Conservation (phyloP, 2,113 vertebrate species). For the Tyto alba region DNA sequence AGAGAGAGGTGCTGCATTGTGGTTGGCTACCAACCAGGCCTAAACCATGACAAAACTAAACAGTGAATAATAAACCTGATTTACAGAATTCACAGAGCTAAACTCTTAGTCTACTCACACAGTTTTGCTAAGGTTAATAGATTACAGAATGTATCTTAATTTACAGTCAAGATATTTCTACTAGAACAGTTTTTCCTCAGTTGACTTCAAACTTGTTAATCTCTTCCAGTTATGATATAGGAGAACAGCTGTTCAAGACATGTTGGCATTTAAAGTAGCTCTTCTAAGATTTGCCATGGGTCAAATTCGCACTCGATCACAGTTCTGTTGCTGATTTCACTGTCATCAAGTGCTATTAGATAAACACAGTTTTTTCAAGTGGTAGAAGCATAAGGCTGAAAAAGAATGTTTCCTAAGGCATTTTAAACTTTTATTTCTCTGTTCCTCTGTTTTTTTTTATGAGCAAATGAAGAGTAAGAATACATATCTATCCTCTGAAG, state of each 20-base stretch:
- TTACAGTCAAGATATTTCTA: not conserved
- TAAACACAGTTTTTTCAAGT: not conserved
- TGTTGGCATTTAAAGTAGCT: not conserved
- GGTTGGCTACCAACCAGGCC: no score
- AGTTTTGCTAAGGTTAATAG: not conserved
- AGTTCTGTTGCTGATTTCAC: not conserved
- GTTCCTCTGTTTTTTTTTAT: not conserved
- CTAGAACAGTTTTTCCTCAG: not conserved
- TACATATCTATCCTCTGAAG: not conserved
- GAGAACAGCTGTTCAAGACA: not conserved
- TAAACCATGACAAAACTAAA: no score
- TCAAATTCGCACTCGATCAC: not conserved
- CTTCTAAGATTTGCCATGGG: not conserved
- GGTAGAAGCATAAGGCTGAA: not conserved
- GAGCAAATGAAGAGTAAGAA: not conserved
- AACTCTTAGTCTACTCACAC: not conserved
- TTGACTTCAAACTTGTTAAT: not conserved
- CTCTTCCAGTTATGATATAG: not conserved
- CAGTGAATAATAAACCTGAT: not conserved
- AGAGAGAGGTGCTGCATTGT: no score
- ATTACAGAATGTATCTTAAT: not conserved
- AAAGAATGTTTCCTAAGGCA: not conserved
- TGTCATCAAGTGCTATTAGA: not conserved
- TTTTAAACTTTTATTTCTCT: not conserved
- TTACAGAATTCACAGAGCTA: not conserved